A percentile compares a stretch with the other conserved stretches of the same genome.
Evolutionary conservation across 1,140 invertebrate species (phyloP).

Genomic region (Penaeus vannamei): DNA sequence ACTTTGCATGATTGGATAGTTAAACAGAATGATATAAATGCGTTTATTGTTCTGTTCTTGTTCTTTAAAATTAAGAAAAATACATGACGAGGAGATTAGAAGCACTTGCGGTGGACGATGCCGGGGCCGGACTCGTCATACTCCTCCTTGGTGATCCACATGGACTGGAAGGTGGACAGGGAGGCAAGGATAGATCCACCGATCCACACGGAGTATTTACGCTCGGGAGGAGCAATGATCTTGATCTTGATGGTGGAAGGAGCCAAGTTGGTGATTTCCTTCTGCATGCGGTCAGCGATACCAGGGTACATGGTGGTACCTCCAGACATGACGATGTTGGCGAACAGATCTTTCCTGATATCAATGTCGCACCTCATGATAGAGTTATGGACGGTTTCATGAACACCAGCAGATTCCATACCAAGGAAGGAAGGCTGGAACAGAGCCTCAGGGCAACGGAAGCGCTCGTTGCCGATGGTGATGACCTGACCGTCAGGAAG

Average conservation of each 20-base stretch:
- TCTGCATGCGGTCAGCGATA: constrained; percentile 77
- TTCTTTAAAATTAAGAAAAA: no score
- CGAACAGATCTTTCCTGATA: constrained; percentile 85
- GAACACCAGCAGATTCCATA: no score
- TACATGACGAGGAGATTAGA: no score
- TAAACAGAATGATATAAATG: no score
- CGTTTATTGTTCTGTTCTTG: no score
- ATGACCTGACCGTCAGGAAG: no score
- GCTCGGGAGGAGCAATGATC: constrained; percentile 32
- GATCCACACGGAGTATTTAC: constrained; percentile 33
- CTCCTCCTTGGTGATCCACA: not conserved
- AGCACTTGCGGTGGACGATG: no score
- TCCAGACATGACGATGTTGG: constrained; percentile 79
- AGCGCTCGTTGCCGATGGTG: no score
- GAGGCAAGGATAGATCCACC: constrained; percentile 31
- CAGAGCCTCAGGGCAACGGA: no score
- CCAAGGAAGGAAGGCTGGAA: no score
- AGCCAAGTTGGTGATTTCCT: constrained; percentile 76
- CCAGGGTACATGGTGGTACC: constrained; percentile 79
- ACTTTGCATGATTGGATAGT: no score
- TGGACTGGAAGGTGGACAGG: constrained; percentile 20
- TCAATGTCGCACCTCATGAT: constrained; percentile 81
- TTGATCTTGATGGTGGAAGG: constrained; percentile 75
- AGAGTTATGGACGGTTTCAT: constrained; percentile 71
- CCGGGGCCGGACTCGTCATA: no score